A percentile compares a stretch with the other conserved stretches of the same genome.
Conservation (phyloP, 2,797 vertebrate genomes). For the Catostomus latipinnis region DNA sequence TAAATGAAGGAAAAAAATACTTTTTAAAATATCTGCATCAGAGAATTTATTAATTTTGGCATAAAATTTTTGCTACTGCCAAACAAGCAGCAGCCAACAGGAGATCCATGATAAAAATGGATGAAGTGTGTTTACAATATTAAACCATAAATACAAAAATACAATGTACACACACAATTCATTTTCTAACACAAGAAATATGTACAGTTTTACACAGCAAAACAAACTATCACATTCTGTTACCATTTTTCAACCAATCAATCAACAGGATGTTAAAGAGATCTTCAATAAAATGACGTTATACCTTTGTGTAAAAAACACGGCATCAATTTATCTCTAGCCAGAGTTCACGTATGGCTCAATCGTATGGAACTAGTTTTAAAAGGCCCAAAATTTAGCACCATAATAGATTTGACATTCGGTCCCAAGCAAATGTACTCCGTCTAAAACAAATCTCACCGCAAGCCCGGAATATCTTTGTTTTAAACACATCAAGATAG, state of each 20-base stretch:
- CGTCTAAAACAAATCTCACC: neutral
- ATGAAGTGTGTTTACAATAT: neutral
- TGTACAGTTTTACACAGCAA: too few species aligned
- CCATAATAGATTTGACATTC: too few species aligned
- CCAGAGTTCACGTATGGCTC: neutral
- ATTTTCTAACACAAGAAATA: too few species aligned
- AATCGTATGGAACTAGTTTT: neutral
- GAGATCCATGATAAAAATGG: neutral
- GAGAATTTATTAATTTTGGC: conserved; percentile 11
- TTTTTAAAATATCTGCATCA: neutral
- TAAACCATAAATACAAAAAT: conserved; percentile 30
- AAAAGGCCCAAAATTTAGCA: too few species aligned
- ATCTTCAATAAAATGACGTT: neutral
- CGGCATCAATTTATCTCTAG: neutral
- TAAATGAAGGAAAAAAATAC: too few species aligned
- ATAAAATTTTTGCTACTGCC: neutral
- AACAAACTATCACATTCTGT: too few species aligned
- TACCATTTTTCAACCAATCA: neutral
- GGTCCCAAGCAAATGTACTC: neutral
- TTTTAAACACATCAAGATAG: neutral
- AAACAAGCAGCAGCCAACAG: neutral
- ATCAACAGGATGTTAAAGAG: too few species aligned
- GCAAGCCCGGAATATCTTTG: neutral
- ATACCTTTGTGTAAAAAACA: too few species aligned
- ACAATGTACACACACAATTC: neutral